A percentile compares a stretch with the other conserved stretches of the same genome.
phyloP scores from a whole-genome alignment of 2,113 vertebrate genomes.

The Uria lomvia region DNA sequence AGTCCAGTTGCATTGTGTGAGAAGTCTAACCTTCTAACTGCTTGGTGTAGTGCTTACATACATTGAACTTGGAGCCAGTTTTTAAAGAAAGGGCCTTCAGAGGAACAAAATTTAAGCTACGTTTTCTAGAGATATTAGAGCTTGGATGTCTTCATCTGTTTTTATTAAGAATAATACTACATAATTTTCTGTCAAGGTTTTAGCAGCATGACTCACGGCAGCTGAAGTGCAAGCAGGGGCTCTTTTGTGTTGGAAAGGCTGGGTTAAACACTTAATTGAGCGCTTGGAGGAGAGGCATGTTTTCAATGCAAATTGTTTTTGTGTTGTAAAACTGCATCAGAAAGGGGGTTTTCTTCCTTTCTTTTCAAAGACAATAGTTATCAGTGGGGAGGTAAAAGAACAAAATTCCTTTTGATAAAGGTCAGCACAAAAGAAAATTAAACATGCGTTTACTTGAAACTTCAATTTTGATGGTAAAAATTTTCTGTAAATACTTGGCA shows the following conservation, averaged over 20 bases:
- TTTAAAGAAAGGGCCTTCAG: neutral
- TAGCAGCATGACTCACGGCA: neutral
- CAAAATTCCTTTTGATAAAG: neutral
- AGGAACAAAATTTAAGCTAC: neutral
- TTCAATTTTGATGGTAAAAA: neutral
- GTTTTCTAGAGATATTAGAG: neutral
- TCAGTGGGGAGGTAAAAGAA: neutral
- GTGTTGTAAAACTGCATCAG: slow-evolving; percentile 6
- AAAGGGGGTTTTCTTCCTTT: neutral
- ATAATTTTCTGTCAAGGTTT: neutral
- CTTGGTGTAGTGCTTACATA: neutral
- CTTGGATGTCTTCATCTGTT: neutral
- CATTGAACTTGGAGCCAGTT: neutral
- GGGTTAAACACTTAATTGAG: neutral
- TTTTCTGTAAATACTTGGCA: neutral
- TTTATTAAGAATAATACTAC: neutral
- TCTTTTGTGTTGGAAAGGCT: neutral
- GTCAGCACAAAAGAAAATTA: neutral
- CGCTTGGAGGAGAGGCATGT: neutral
- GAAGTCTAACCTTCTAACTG: neutral
- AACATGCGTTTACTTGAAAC: neutral
- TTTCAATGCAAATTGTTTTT: neutral
- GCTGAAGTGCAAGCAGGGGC: neutral
- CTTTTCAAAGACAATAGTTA: neutral
- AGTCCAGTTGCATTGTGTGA: neutral